phyloP scores from a whole-genome alignment of 2,797 vertebrate species.

The Lophotriccus pileatus region DNA sequence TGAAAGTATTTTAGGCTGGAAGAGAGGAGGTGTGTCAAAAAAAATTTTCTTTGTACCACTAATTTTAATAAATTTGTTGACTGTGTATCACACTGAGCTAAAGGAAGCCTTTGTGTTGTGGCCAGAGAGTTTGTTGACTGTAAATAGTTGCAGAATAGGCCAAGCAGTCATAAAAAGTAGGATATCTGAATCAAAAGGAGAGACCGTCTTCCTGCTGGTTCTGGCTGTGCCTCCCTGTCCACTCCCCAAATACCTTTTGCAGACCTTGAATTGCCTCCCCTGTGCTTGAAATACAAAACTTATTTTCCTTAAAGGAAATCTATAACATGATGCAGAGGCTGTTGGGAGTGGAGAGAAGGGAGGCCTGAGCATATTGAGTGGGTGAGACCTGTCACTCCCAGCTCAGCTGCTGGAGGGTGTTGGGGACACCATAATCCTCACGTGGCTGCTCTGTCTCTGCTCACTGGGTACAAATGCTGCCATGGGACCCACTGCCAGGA shows the following conservation, averaged over 20 bases:
- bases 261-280: neutral
- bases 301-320: neutral
- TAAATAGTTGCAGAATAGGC: neutral
- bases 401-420: neutral
- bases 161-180: neutral
- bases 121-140: neutral
- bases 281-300: neutral
- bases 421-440: neutral
- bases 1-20: neutral
- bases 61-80: constrained; percentile 4
- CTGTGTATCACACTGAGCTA: neutral
- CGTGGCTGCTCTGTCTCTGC: neutral
- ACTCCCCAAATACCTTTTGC: neutral
- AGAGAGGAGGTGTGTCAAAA: neutral
- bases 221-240: neutral
- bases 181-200: neutral
- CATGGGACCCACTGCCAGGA: neutral
- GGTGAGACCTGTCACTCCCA: neutral
- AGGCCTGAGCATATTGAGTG: neutral
- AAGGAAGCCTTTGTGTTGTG: neutral
- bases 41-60: neutral
- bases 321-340: accelerated
- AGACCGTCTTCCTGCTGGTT: neutral
- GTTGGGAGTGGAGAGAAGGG: neutral
- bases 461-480: neutral